These are phyloP conservation scores for Doryteuthis pealeii DNA, from an alignment of 1,140 invertebrate species.

Conservation along the genomic window DNA sequence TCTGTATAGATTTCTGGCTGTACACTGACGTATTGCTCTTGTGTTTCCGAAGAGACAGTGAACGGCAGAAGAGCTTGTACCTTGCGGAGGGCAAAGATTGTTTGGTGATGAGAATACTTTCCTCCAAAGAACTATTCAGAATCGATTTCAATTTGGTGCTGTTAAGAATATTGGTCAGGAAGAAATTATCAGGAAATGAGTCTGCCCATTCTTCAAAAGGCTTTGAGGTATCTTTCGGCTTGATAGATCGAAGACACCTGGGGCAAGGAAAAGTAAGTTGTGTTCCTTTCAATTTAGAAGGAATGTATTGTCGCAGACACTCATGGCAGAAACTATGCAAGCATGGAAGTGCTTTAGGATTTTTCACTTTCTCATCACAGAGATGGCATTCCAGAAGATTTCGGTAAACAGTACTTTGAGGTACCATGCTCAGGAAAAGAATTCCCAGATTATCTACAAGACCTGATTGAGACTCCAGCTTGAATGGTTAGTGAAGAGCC, in stretches of 20 bases:
- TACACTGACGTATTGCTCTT: neutral
- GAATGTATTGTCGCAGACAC: neutral
- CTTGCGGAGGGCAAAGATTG: neutral
- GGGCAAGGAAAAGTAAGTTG: neutral
- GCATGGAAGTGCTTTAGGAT: slow-evolving; percentile 2
- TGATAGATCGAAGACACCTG: neutral
- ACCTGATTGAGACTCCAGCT: too few species aligned
- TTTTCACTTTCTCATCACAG: neutral
- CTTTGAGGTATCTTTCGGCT: neutral
- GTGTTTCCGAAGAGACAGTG: neutral
- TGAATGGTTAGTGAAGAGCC: too few species aligned
- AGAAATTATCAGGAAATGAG: neutral
- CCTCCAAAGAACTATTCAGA: neutral
- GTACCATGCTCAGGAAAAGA: too few species aligned
- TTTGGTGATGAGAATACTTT: too few species aligned
- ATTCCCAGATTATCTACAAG: too few species aligned
- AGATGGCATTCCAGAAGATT: slow-evolving; percentile 1
- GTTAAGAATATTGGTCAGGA: neutral
- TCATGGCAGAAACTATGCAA: neutral
- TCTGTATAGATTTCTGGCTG: neutral
- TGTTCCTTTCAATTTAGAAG: neutral
- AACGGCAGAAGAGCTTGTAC: neutral
- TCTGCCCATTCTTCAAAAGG: slow-evolving; percentile 1
- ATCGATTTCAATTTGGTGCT: neutral
- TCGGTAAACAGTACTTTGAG: neutral